Conservation (phyloP, 2,113 vertebrate species). For the Ptilonorhynchus violaceus region DNA sequence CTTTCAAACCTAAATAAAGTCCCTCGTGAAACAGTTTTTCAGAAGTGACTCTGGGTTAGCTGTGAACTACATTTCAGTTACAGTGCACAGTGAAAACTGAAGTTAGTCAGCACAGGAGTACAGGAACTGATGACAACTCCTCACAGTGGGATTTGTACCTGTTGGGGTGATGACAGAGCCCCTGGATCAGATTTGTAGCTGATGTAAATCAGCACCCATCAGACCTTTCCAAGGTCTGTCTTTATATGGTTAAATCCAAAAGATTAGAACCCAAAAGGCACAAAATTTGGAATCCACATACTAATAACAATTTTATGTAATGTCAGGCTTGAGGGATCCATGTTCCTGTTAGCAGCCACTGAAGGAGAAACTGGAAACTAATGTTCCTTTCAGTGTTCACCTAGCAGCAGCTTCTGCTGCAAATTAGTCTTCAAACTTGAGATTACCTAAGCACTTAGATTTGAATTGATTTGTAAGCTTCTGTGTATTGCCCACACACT, state of each 20-base stretch:
- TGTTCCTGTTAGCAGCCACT: background rate
- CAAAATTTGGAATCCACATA: background rate
- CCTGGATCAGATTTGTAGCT: background rate
- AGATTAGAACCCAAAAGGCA: background rate
- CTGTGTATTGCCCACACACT: background rate
- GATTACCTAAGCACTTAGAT: background rate
- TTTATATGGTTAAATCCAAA: background rate
- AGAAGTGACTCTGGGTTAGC: background rate
- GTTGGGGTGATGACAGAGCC: rapidly evolving
- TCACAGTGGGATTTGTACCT: background rate
- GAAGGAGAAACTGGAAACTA: background rate
- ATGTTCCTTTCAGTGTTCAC: background rate
- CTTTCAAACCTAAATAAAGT: background rate
- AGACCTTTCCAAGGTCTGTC: background rate
- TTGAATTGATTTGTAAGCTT: background rate
- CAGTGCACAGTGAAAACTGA: background rate
- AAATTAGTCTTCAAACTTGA: background rate
- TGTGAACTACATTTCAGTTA: background rate
- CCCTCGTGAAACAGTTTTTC: background rate
- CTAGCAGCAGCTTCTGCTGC: background rate
- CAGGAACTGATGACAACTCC: background rate
- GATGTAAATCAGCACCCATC: background rate
- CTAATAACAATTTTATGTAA: background rate
- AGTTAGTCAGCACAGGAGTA: background rate
- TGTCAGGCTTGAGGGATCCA: background rate